These are phyloP conservation scores for Mesorhabditis sp. DNA, from an alignment of 2,888 invertebrate genomes.

Conservation along the genomic window DNA sequence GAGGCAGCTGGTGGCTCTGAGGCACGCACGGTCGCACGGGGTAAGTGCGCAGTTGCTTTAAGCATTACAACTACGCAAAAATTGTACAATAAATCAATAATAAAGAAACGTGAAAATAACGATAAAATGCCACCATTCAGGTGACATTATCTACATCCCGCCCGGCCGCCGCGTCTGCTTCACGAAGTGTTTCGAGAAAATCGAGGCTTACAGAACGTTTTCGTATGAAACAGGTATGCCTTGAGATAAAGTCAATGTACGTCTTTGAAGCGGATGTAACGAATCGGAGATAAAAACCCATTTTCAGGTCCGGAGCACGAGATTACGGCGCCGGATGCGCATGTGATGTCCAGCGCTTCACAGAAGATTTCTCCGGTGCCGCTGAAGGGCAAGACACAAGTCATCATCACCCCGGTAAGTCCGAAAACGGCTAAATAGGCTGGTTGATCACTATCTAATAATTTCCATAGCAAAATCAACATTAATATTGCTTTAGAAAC, in stretches of 20 bases:
- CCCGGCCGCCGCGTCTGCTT: conserved; percentile 33
- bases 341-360: neutral
- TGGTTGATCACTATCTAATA: neutral
- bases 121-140: conserved; percentile 25
- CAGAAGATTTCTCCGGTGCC: conserved; percentile 7
- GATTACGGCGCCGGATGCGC: neutral
- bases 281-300: neutral
- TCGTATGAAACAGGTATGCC: conserved; percentile 51
- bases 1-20: neutral
- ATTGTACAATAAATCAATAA: neutral
- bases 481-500: conserved; percentile 5
- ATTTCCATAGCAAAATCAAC: neutral
- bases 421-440: neutral
- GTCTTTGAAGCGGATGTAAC: neutral
- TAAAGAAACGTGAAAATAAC: neutral
- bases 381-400: neutral
- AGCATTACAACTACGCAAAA: neutral
- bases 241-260: neutral
- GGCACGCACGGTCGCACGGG: neutral
- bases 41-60: conserved; percentile 3
- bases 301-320: neutral
- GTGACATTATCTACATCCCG: conserved; percentile 52
- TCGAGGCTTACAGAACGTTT: conserved; percentile 53
- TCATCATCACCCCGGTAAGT: too few species aligned
- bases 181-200: conserved; percentile 18